Conservation (phyloP, 2,888 invertebrate species). For the Altica lythri region DNA sequence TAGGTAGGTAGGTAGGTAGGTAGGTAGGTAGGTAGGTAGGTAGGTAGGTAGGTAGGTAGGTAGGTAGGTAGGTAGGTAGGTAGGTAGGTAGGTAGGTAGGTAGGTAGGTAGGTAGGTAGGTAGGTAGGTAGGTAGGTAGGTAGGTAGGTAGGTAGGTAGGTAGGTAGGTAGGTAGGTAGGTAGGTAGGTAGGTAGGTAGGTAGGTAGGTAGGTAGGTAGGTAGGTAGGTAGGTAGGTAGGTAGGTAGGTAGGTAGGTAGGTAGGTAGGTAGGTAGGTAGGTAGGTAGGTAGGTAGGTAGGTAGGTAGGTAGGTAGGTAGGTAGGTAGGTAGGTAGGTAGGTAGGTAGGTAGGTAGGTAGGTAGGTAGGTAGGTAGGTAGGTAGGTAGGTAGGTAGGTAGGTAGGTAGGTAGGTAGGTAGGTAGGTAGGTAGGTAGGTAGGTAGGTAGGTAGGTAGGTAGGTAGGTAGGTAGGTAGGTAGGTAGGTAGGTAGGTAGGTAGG, state of each 20-base stretch:
- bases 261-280: slow-evolving; percentile 12
- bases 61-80: no score
- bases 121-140: not conserved
- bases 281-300: slow-evolving; percentile 8
- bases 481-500: slow-evolving; percentile 11
- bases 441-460: slow-evolving; percentile 11
- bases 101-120: not conserved
- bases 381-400: slow-evolving; percentile 12
- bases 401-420: slow-evolving; percentile 11
- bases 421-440: slow-evolving; percentile 12
- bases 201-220: slow-evolving; percentile 1
- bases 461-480: slow-evolving; percentile 12
- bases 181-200: not conserved
- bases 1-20: no score
- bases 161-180: not conserved
- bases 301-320: slow-evolving; percentile 12
- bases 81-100: no score
- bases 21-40: no score
- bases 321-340: slow-evolving; percentile 10
- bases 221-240: slow-evolving; percentile 2
- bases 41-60: no score
- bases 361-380: slow-evolving; percentile 10
- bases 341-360: slow-evolving; percentile 12
- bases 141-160: not conserved
- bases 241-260: slow-evolving; percentile 10